These are phyloP conservation scores for Pimpla rufipes DNA, from an alignment of 2,888 invertebrate species.

Conservation along the genomic window DNA sequence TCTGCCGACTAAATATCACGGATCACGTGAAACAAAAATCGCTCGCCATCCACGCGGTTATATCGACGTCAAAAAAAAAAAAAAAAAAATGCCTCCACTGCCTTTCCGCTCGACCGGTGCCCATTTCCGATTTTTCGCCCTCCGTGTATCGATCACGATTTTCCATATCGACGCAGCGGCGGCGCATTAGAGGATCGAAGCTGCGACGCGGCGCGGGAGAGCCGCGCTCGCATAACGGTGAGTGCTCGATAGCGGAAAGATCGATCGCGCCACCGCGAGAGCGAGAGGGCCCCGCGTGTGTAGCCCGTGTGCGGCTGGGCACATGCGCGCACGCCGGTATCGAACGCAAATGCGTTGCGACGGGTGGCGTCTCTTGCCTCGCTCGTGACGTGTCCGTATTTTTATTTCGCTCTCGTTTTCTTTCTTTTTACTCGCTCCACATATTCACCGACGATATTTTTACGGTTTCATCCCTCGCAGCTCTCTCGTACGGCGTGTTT, in stretches of 20 bases:
- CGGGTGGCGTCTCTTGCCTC: constrained; percentile 77
- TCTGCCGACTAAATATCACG: no score
- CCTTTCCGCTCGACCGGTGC: neutral
- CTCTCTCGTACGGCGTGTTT: no score
- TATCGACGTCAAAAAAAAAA: neutral
- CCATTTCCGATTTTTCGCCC: neutral
- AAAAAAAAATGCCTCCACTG: neutral
- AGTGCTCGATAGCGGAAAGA: constrained; percentile 64
- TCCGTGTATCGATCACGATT: neutral
- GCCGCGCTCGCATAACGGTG: constrained; percentile 53
- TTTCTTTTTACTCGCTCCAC: constrained; percentile 16
- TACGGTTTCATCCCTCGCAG: constrained; percentile 24
- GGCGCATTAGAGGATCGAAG: constrained; percentile 23
- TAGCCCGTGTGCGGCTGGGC: no score
- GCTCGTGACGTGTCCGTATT: constrained; percentile 55
- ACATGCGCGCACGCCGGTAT: constrained; percentile 45
- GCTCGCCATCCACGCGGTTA: no score
- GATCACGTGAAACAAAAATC: no score
- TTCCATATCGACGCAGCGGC: no score
- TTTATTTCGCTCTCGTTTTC: constrained; percentile 45
- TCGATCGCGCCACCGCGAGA: constrained; percentile 56
- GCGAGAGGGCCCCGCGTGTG: no score
- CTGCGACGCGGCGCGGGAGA: no score
- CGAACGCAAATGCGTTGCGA: constrained; percentile 80
- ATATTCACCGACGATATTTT: constrained; percentile 32